Conservation (phyloP, 2,888 invertebrate genomes). For the Empis livida region DNA sequence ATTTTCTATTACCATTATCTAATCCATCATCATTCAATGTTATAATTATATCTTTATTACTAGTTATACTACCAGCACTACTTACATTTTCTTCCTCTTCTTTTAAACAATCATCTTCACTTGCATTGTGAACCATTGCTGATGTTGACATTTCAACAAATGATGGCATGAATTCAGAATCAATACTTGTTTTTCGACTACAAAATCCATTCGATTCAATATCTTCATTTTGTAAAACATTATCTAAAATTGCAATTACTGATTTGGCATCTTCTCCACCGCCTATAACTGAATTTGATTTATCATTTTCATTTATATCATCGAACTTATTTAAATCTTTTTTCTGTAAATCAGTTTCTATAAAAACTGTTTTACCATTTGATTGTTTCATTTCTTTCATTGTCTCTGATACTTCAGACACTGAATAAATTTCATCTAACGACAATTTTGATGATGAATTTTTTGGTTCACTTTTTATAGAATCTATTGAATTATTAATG, state of each 20-base stretch:
- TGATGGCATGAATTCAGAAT: constrained; percentile 27
- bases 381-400: constrained; percentile 25
- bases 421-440: constrained; percentile 25
- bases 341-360: constrained; percentile 17
- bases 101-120: constrained; percentile 13
- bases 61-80: no score
- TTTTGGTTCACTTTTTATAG: background rate
- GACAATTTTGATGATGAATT: constrained; percentile 9
- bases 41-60: no score
- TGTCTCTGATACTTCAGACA: constrained; percentile 23
- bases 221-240: constrained; percentile 27
- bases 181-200: constrained; percentile 19
- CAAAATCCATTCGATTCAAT: constrained; percentile 14
- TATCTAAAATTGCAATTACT: constrained; percentile 29
- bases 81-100: constrained; percentile 11
- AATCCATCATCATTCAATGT: no score
- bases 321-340: constrained; percentile 16
- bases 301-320: background rate
- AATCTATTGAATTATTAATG: background rate
- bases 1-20: background rate
- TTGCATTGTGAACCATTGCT: constrained; percentile 26
- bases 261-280: constrained; percentile 23
- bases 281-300: constrained; percentile 2
- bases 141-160: constrained; percentile 27
- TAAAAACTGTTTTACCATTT: constrained; percentile 26